Evolutionary conservation across 2,113 vertebrate genomes (phyloP).

Genomic region (Ivindomyrus marchei): DNA sequence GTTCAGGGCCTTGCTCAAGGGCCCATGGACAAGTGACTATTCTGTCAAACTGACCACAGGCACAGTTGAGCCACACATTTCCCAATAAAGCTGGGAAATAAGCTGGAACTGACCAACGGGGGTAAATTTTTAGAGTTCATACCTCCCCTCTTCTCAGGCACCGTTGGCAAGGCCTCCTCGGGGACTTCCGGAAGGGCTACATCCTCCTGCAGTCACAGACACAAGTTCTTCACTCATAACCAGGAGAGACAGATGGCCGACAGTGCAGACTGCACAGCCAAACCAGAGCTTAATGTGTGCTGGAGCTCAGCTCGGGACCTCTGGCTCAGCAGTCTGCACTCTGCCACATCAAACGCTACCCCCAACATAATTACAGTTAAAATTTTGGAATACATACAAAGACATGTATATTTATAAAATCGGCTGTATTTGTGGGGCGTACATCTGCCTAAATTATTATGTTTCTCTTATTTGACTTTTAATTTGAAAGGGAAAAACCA

Average conservation of each 20-base stretch:
- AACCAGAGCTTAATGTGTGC: background rate
- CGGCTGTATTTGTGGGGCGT: background rate
- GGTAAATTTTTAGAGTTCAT: background rate
- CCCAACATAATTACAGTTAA: background rate
- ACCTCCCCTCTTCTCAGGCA: background rate
- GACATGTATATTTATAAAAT: background rate
- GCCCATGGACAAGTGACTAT: background rate
- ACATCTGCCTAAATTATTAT: background rate
- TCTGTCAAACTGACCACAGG: background rate
- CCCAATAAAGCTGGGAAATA: background rate
- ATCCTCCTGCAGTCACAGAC: slow-evolving; percentile 55
- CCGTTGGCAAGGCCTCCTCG: slow-evolving; percentile 61
- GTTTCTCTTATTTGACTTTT: background rate
- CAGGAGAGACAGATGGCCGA: background rate
- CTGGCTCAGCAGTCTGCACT: background rate
- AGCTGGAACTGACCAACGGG: background rate
- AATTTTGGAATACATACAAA: background rate
- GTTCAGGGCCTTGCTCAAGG: background rate
- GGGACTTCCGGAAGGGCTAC: slow-evolving; percentile 82
- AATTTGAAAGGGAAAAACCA: background rate
- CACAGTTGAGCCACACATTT: background rate
- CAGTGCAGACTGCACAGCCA: background rate
- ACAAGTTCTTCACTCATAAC: background rate
- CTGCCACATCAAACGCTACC: background rate
- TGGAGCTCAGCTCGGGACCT: background rate